Conservation (phyloP, 2,888 invertebrate genomes). For the Drosophila helvetica region DNA sequence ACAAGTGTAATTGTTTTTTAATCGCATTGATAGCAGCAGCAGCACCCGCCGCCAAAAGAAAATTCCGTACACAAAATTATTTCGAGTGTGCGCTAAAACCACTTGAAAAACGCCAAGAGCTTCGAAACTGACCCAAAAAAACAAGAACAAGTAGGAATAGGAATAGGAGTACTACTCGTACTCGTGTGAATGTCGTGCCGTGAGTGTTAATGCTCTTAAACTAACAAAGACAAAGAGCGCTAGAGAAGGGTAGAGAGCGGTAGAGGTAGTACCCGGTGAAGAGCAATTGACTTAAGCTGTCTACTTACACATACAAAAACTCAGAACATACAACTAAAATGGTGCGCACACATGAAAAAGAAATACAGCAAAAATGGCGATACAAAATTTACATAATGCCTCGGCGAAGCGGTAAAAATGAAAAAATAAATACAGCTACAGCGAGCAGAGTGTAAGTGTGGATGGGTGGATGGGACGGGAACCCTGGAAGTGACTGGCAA, state of each 20-base stretch:
- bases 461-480: not conserved
- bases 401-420: slow-evolving; percentile 11
- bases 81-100: slow-evolving; percentile 67
- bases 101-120: slow-evolving; percentile 61
- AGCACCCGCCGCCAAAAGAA: slow-evolving; percentile 22
- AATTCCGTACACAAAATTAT: slow-evolving; percentile 56
- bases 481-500: slow-evolving; percentile 34
- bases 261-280: slow-evolving; percentile 5
- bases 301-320: slow-evolving; percentile 12
- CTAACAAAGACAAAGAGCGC: slow-evolving; percentile 32
- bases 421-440: slow-evolving; percentile 29
- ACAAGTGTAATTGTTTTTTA: slow-evolving; percentile 78
- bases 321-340: slow-evolving; percentile 7
- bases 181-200: slow-evolving; percentile 13
- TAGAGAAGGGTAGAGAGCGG: not conserved
- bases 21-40: slow-evolving; percentile 69
- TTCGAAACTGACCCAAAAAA: slow-evolving; percentile 72
- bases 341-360: slow-evolving; percentile 8
- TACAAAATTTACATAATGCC: slow-evolving; percentile 45
- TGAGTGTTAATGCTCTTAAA: slow-evolving; percentile 39
- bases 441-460: slow-evolving; percentile 11
- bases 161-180: not conserved
- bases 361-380: slow-evolving; percentile 32
- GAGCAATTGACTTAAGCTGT: slow-evolving; percentile 34
- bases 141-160: slow-evolving; percentile 38